Evolutionary conservation across 2,797 vertebrate species (phyloP).

Genomic region (Sebastes vulpes): DNA sequence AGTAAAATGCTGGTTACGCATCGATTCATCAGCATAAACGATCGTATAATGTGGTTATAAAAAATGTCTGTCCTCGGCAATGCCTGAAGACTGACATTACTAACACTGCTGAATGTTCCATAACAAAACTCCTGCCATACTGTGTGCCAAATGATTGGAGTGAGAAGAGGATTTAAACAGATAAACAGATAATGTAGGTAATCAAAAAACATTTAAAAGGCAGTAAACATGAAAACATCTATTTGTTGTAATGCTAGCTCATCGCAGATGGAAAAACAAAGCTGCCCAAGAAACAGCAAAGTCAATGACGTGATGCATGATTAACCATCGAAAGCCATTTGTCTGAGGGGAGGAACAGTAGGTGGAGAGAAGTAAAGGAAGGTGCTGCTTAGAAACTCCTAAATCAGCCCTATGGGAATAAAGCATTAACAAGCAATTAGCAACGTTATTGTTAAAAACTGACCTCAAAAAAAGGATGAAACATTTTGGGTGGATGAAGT

Average conservation of each 20-base stretch:
- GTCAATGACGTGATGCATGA: not conserved
- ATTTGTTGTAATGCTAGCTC: not conserved
- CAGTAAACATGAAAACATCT: not conserved
- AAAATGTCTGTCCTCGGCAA: not conserved
- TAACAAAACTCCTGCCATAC: not conserved
- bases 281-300: not conserved
- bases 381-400: not conserved
- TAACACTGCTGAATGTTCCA: not conserved
- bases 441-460: not conserved
- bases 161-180: not conserved
- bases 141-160: not conserved
- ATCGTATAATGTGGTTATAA: not conserved
- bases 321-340: slow-evolving; percentile 1
- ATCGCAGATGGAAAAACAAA: not conserved
- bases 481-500: not conserved
- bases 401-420: not conserved
- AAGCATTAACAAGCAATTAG: not conserved
- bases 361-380: not conserved
- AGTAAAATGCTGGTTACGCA: not conserved
- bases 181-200: not conserved
- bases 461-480: not conserved
- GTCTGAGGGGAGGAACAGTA: not conserved
- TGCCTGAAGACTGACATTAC: not conserved
- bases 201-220: not conserved
- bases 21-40: too few relatives aligned